These are phyloP conservation scores for Melanchra persicariae DNA, from an alignment of 2,888 invertebrate genomes.

Conservation along the genomic window DNA sequence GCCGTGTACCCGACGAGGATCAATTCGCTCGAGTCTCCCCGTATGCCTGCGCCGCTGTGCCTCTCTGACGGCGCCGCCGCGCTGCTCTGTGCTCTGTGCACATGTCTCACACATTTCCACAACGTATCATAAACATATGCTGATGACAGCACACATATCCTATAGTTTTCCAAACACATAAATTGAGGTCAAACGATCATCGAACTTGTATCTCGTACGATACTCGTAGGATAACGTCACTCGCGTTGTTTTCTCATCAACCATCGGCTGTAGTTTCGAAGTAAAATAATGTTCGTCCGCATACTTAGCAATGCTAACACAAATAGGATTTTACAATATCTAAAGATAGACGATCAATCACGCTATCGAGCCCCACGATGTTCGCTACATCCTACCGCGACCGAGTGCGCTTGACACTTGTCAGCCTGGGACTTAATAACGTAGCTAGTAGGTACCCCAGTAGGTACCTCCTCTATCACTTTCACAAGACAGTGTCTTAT, in stretches of 20 bases:
- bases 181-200: constrained; percentile 48
- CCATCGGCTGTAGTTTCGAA: constrained; percentile 18
- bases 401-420: constrained; percentile 5
- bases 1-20: constrained; percentile 4
- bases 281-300: constrained; percentile 19
- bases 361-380: not conserved
- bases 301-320: constrained; percentile 20
- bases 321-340: constrained; percentile 28
- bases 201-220: constrained; percentile 31
- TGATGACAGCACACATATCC: constrained; percentile 30
- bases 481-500: no score
- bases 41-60: not conserved
- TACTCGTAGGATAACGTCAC: constrained; percentile 28
- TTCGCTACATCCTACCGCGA: not conserved
- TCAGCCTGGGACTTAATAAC: constrained; percentile 7
- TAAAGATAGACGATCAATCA: constrained; percentile 40
- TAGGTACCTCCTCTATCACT: not conserved
- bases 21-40: not conserved
- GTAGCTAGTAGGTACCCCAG: no score
- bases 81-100: not conserved
- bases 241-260: constrained; percentile 28
- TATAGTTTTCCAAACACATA: constrained; percentile 35
- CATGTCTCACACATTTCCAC: constrained; percentile 3
- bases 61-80: not conserved
- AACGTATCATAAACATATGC: constrained; percentile 12